Evolutionary conservation across 2,797 vertebrate genomes (phyloP), one percentile per base, ranked within the genome.

Genomic region (Oreochromis grahami): DNA sequence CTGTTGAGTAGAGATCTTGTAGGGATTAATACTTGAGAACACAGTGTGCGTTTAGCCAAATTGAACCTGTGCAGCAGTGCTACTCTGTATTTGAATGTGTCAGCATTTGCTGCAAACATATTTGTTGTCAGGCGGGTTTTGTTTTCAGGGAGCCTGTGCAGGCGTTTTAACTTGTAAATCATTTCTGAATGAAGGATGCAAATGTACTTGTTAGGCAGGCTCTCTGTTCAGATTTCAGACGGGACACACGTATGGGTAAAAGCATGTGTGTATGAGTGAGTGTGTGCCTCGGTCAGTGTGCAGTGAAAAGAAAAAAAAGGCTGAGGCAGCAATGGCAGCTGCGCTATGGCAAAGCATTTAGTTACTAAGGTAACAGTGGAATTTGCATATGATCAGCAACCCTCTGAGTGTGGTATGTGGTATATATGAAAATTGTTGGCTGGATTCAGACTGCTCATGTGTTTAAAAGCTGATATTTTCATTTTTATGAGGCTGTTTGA

Each of bases 121-220:
- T 48, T 80, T 86, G 80, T 87, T 83, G 84, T 72, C 79, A 24
- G 55, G 45, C 15, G 21, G 43, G 48, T 83, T 83, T 51, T 77
- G 51, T 88, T 60, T 77, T 77, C 12, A 65, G 6, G 13, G 26
- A 80, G 21, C n/a, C 43, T 77, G 78, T 60, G 70, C 45, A 79
- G 72, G 34, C 0, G 10, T 89, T 94, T 95, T 94, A 74, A 93
- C 93, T 93, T 95, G 92, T 90, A 95, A 95, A 95, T 94, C 74
- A 89, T 72, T 86, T 88, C 36, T 68, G 79, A 63, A 68, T 85
- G 50, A 88, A 72, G 24, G 72, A 96, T 94, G 92, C 91, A 96
- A 95, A 95, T 92, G 60, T 76, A 19, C 19, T 50, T 6, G 7
- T 10, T 72, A 43, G 55, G 43, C 55, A 43, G 36, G 72, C n/a